Percentiles rank a stretch among this genome's conserved stretches.
Conservation (phyloP, 2,888 invertebrate species). For the Drosophila anceps region DNA sequence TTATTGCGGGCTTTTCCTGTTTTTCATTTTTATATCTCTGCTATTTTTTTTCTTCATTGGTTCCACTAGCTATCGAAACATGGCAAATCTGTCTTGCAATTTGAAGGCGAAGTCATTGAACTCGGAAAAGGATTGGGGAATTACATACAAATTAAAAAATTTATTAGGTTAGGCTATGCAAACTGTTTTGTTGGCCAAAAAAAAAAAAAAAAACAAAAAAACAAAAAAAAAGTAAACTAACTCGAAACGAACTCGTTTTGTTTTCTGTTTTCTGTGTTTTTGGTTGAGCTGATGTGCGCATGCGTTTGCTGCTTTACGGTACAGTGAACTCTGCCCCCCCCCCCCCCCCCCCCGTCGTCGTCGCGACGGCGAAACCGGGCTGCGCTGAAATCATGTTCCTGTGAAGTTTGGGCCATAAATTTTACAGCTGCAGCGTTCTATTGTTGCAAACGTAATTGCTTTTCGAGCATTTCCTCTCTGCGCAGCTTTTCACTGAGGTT, state of each 20-base stretch:
- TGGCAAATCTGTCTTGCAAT: conserved; percentile 38
- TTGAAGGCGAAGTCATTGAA: conserved; percentile 59
- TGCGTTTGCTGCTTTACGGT: conserved; percentile 74
- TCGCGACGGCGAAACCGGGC: conserved; percentile 6
- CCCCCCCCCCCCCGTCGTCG: too few species aligned
- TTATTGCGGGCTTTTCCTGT: conserved; percentile 50
- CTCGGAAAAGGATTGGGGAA: conserved; percentile 35
- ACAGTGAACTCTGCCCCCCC: conserved; percentile 71
- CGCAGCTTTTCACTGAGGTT: conserved; percentile 20
- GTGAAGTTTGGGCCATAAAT: conserved; percentile 75
- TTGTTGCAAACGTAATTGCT: conserved; percentile 78
- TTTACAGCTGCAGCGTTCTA: conserved; percentile 69
- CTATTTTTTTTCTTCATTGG: conserved; percentile 48
- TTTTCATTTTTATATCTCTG: conserved; percentile 27
- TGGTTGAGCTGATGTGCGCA: conserved; percentile 66
- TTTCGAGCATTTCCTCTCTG: conserved; percentile 54
- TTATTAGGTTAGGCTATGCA: conserved; percentile 15
- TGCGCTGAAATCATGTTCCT: conserved; percentile 69
- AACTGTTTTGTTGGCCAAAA: conserved; percentile 24
- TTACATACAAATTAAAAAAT: neutral
- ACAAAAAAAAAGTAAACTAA: conserved; percentile 9
- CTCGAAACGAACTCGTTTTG: conserved; percentile 57
- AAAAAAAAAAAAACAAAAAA: conserved; percentile 16
- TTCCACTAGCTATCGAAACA: conserved; percentile 53
- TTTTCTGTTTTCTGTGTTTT: conserved; percentile 17